phyloP scores from a whole-genome alignment of 92 coral and sea anemone genomes.

The Muricea muricata region DNA sequence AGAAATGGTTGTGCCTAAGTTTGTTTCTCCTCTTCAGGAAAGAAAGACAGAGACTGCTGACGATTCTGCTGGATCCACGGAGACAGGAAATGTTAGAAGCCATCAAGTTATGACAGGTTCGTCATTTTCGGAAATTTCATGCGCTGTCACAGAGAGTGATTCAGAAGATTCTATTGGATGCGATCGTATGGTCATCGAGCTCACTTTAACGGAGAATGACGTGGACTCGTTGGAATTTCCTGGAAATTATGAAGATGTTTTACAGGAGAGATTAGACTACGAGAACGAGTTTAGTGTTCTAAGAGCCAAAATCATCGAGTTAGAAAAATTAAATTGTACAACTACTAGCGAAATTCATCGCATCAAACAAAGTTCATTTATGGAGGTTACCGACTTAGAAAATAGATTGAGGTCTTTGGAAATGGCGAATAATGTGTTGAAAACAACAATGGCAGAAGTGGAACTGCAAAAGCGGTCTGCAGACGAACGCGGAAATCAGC shows the following conservation, averaged over 20 bases:
- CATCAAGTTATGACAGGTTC: neutral
- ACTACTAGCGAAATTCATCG: constrained; percentile 4
- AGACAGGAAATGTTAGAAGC: neutral
- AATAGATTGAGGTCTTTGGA: neutral
- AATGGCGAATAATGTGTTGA: neutral
- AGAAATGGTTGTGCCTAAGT: constrained; percentile 4
- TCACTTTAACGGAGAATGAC: constrained; percentile 16
- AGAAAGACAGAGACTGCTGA: neutral
- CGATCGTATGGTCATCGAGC: constrained; percentile 21
- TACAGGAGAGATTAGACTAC: neutral
- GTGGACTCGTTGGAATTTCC: neutral
- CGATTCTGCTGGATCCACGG: neutral
- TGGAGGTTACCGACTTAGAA: neutral
- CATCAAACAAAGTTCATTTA: neutral
- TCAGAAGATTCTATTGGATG: neutral
- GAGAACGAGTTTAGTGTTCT: neutral
- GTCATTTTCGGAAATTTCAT: constrained; percentile 25
- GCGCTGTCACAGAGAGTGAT: neutral
- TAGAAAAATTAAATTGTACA: neutral
- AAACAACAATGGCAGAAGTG: neutral
- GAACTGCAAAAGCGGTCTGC: neutral
- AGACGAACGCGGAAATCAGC: neutral
- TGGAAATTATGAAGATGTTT: neutral
- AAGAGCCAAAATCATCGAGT: neutral
- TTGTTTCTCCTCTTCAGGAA: constrained; percentile 4